Base-by-base conservation (phyloP, 1,140 invertebrate genomes). In the Camponotus vicinus region DNA sequence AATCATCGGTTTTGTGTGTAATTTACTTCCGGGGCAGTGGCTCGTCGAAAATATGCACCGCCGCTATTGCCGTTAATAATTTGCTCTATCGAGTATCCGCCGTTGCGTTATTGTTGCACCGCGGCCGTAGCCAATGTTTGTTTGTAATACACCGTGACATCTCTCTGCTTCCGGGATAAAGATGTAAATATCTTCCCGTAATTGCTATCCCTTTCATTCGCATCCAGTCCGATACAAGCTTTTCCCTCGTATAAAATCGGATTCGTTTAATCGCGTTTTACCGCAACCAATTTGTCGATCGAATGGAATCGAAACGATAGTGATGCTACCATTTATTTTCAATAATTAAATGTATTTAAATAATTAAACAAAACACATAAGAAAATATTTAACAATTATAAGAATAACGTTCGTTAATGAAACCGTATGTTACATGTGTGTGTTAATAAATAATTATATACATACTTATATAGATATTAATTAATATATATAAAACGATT, bases 11-110 rank as follows among this genome's bases (percentile, higher is more conserved):
- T 27, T 37, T 49, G 18, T 63, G n/a, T 73, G 13, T 49, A 73
- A 83, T 83, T 83, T 73, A 83, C 79, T 83, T 83, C 79, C 79
- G 69, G 40, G 15, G n/a, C 55, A 73, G 69, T 73, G 55, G 40
- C 40, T 61, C 78, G 27, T 82, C 32, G 69, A 83, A 73, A 73
- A 83, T 73, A 73, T 83, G 52, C 37, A n/a, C 27, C 55, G 15
- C 55, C 45, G 64, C 40, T 70, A 18, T 71, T 15, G 49, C 15
- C 79, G 27, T 69, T 73, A 83, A 73, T 83, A 83, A 73, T 73
- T 83, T 21, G 13, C 15, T 11, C 18, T 15, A 73, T 59, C 27
- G 66, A 40, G 18, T 45, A 45, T 18, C n/a, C 27, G 40, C 11
- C 45, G 45, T 71, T 52, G 69, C 55, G 37, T 37, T 42, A 80